phyloP scores from a whole-genome alignment of 2,888 invertebrate genomes.

The Globia sparganii region DNA sequence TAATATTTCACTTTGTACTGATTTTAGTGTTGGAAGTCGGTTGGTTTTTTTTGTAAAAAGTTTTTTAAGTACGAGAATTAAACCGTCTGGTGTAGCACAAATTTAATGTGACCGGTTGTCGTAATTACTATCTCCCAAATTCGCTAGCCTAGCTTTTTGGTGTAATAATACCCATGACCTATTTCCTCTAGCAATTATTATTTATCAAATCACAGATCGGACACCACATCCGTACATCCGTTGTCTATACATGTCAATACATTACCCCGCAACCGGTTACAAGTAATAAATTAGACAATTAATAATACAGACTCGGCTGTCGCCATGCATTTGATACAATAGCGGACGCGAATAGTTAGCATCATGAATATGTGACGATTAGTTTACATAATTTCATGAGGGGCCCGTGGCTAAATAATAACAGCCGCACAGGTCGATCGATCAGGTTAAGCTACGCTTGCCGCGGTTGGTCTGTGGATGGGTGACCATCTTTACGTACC shows the following conservation, averaged over 20 bases:
- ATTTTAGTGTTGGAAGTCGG: no score
- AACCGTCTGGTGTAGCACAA: neutral
- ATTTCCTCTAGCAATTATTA: constrained; percentile 41
- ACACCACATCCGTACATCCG: constrained; percentile 56
- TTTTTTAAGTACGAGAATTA: no score
- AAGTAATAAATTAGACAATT: constrained; percentile 68
- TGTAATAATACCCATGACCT: neutral
- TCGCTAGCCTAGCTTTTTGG: neutral
- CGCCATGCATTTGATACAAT: constrained; percentile 30
- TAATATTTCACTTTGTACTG: no score
- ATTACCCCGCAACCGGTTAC: constrained; percentile 51
- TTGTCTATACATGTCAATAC: constrained; percentile 53
- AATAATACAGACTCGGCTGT: constrained; percentile 56
- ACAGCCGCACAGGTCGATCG: no score
- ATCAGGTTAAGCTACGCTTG: no score
- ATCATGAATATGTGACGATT: neutral
- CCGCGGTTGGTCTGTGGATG: no score
- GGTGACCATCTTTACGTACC: no score
- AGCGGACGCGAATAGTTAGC: neutral
- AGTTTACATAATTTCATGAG: neutral
- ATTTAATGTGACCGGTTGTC: neutral
- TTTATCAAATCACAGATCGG: constrained; percentile 53
- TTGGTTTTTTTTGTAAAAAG: no score
- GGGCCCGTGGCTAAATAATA: no score
- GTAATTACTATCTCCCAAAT: neutral